Percentiles rank a stretch among this genome's conserved stretches.
These are phyloP conservation scores for Rhynchomys soricoides DNA, from an alignment of 2,113 vertebrate species.

Conservation along the genomic window DNA sequence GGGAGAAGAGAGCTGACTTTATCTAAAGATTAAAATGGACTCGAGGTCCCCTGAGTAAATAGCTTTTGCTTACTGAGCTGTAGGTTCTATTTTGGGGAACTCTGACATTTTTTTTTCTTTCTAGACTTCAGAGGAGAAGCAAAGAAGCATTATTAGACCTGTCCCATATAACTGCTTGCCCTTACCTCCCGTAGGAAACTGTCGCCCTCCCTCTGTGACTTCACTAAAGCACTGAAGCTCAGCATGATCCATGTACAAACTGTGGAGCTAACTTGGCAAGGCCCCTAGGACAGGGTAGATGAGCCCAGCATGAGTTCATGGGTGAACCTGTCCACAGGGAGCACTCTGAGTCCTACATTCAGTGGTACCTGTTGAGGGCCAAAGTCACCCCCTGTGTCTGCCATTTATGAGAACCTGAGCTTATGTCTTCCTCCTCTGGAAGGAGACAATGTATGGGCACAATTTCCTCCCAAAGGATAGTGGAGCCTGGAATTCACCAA, in stretches of 20 bases:
- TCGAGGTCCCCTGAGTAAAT: background rate
- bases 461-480: background rate
- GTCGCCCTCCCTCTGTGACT: background rate
- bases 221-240: too few species aligned
- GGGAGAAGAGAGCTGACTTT: background rate
- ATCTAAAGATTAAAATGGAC: background rate
- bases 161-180: accelerated
- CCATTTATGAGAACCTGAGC: accelerated
- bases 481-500: background rate
- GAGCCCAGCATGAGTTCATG: background rate
- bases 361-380: too few species aligned
- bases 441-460: background rate
- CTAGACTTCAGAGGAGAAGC: background rate
- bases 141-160: too few species aligned
- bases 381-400: background rate
- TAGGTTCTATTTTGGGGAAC: background rate
- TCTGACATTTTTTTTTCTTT: background rate
- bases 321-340: background rate
- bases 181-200: background rate
- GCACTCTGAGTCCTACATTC: background rate
- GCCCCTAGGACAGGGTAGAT: background rate
- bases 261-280: too few species aligned
- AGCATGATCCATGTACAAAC: background rate
- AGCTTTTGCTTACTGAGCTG: background rate
- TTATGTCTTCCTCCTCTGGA: background rate